Evolutionary conservation across 2,888 invertebrate species (phyloP), one percentile per base, ranked within the genome.

Genomic region (Eristalis pertinax): DNA sequence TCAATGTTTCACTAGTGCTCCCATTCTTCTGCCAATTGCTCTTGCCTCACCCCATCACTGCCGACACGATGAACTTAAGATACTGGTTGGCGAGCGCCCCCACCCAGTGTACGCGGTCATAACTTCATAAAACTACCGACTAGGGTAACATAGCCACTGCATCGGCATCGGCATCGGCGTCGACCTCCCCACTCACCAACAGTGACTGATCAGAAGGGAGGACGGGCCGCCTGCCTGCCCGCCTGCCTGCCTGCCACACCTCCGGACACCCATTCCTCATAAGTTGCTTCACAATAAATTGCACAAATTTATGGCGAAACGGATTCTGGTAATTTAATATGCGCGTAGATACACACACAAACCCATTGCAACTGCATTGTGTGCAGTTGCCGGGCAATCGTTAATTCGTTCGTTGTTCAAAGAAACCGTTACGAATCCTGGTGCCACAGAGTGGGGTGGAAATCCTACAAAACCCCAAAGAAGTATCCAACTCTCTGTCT

Each of bases 201-300:
- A 70, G 62, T 77, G 64, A 70, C 56, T 63, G 64, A 64, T 70
- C 64, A 38, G 56, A 50, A 3, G 43, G n/a, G 43, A 1, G n/a
- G 43, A 5, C 0, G 15, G n/a, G 22, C 24, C 5, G 1, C n/a
- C n/a, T n/a, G n/a, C n/a, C n/a, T n/a, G n/a, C n/a, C n/a, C n/a
- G n/a, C n/a, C n/a, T n/a, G n/a, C n/a, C n/a, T n/a, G 1, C 5
- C 10, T 8, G 60, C 64, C 22, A 50, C 11, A 69, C 65, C 81
- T 74, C 79, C 43, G 69, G 74, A 67, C 67, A 63, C 68, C 41
- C 63, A 81, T 84, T 58, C 81, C 22, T 84, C 76, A 76, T 84
- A 81, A 81, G 62, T 72, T 80, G 67, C 68, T 77, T 24, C 38
- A 83, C 70, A 74, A 86, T 83, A 86, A 86, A 86, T 86, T 86